Conservation (phyloP, 2,888 invertebrate genomes). For the Eilema depressum region DNA sequence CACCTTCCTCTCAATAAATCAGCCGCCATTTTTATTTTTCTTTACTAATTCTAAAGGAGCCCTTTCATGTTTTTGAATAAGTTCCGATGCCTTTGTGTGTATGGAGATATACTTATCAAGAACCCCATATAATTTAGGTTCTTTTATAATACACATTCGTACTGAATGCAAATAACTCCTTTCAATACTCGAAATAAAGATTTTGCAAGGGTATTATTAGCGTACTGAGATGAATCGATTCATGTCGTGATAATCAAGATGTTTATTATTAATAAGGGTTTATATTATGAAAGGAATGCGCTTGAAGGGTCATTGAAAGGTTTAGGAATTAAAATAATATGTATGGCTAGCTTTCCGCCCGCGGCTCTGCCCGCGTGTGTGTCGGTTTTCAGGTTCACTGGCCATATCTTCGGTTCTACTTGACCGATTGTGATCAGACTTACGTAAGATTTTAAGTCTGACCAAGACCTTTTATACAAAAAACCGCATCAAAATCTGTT, state of each 20-base stretch:
- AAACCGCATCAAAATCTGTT: too few relatives aligned
- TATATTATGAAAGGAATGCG: constrained; percentile 52
- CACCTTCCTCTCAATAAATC: background rate
- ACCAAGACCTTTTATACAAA: too few relatives aligned
- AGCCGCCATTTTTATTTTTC: background rate
- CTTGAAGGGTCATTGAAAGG: background rate
- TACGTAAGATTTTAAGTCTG: too few relatives aligned
- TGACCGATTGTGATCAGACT: too few relatives aligned
- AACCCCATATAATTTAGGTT: constrained; percentile 35
- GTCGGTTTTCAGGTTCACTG: too few relatives aligned
- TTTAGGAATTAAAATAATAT: background rate
- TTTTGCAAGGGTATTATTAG: constrained; percentile 70
- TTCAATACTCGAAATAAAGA: constrained; percentile 63
- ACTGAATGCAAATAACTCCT: constrained; percentile 48
- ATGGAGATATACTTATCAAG: constrained; percentile 27
- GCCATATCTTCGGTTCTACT: too few relatives aligned
- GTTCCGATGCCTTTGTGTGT: constrained; percentile 20
- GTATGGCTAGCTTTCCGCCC: too few relatives aligned
- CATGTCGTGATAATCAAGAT: constrained; percentile 60
- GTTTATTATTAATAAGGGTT: constrained; percentile 64
- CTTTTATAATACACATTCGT: constrained; percentile 29
- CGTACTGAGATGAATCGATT: constrained; percentile 54
- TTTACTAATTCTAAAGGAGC: background rate
- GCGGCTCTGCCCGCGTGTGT: too few relatives aligned
- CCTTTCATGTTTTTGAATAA: constrained; percentile 16